Base-by-base conservation (phyloP, 2,797 vertebrate genomes). In the Etheostoma nigrum region DNA sequence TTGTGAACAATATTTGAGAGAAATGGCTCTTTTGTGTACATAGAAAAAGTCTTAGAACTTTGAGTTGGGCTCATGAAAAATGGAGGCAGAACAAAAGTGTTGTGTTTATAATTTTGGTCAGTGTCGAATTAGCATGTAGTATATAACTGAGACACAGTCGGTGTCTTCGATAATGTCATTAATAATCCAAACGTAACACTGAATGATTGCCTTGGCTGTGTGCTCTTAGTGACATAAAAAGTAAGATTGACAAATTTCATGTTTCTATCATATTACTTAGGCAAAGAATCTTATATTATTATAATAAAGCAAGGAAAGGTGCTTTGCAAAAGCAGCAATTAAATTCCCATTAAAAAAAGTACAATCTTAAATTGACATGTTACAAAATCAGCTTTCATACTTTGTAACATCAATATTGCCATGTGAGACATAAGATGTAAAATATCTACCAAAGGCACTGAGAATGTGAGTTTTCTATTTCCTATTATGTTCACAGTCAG, bases 401-500 rank as follows among this genome's bases (percentile, higher is more conserved):
- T 64, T 79, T 16, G 64, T 60, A 68, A 76, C 66, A 83, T 80
- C 10, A 83, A 79, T 72, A 88, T 84, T 83, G 61, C 63, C 25
- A 40, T 82, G 21, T 45, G 79, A 73, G 7, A 83, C 59, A n/a
- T 42, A 82, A 73, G 6, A 83, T 63, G 30, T 70, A 74, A 81
- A 69, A 77, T 74, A 74, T 86, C 60, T 67, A 70, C 42, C 48
- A 82, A 92, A 92, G 92, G 91, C 92, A 93, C 89, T 45, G 74
- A 21, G 47, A 79, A 61, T 83, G 6, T 66, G 27, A 55, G 42
- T 63, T 36, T 58, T 15, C 2, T 4, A 21, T 42, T 76, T 70
- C 40, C 47, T 80, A 30, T 68, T 62, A 33, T 64, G 30, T 87
- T 89, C 78, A 89, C 82, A 89, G 83, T 69, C 61, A 72, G 59